A percentile compares a stretch with the other conserved stretches of the same genome.
These are phyloP conservation scores for Galagoides demidoff DNA, from an alignment of 2,797 vertebrate species.

Conservation along the genomic window DNA sequence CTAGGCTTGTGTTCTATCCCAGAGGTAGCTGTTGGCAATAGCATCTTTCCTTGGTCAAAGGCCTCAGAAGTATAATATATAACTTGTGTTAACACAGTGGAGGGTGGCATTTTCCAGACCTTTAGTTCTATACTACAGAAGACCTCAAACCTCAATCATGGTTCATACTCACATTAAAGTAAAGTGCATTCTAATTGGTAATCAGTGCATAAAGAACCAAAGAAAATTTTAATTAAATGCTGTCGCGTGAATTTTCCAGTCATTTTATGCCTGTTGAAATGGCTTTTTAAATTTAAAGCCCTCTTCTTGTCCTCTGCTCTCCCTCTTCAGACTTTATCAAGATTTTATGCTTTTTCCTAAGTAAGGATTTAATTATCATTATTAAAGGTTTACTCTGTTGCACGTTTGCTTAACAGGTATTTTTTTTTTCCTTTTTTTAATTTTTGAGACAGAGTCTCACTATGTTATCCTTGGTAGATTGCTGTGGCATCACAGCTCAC, in stretches of 20 bases:
- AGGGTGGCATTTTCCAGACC: constrained; percentile 71
- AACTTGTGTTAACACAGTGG: constrained; percentile 52
- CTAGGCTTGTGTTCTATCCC: not conserved
- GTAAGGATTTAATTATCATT: constrained; percentile 69
- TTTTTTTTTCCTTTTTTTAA: not conserved
- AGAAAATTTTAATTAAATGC: constrained; percentile 81
- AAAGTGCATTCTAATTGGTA: constrained; percentile 78
- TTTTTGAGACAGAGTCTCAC: too few species aligned
- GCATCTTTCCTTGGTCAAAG: constrained; percentile 39
- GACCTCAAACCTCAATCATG: constrained; percentile 73
- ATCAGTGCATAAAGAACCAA: constrained; percentile 78
- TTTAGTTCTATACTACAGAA: constrained; percentile 57
- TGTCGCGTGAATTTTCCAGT: constrained; percentile 79
- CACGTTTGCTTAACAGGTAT: constrained; percentile 46
- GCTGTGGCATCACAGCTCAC: too few species aligned
- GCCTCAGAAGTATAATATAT: constrained; percentile 45
- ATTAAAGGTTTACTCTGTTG: constrained; percentile 57
- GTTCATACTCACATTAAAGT: constrained; percentile 72
- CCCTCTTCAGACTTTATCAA: constrained; percentile 66
- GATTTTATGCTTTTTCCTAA: constrained; percentile 67
- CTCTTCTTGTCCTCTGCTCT: constrained; percentile 56
- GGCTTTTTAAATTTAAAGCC: constrained; percentile 68
- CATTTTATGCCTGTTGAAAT: constrained; percentile 81
- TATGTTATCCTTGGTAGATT: too few species aligned
- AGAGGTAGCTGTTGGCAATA: constrained; percentile 20